phyloP scores from a whole-genome alignment of 2,113 vertebrate species.

The Orycteropus afer region DNA sequence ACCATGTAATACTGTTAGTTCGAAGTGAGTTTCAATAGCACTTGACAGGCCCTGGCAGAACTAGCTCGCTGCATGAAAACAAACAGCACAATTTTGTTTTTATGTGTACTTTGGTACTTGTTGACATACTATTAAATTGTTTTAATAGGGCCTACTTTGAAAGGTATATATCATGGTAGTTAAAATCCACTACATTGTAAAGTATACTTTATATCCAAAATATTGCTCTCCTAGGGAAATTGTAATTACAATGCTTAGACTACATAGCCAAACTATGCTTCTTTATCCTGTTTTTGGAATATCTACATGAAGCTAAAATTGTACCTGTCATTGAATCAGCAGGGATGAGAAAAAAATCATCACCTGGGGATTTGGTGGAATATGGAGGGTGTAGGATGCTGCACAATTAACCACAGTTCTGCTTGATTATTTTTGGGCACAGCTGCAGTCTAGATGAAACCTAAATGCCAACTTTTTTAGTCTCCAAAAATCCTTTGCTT shows the following conservation, averaged over 20 bases:
- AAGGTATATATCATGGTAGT: constrained; percentile 83
- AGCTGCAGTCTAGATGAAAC: constrained; percentile 64
- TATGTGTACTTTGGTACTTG: constrained; percentile 74
- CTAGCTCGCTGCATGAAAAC: constrained; percentile 76
- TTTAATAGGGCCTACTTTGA: constrained; percentile 83
- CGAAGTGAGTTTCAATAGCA: constrained; percentile 79
- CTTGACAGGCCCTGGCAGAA: constrained; percentile 69
- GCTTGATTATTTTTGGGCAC: constrained; percentile 64
- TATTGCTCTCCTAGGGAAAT: constrained; percentile 78
- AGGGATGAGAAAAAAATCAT: rapidly evolving
- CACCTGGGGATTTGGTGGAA: constrained; percentile 50
- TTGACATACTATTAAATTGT: constrained; percentile 84
- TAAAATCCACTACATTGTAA: constrained; percentile 81
- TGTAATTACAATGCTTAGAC: constrained; percentile 79
- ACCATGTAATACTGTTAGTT: constrained; percentile 81
- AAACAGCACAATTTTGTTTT: constrained; percentile 80
- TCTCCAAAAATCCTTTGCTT: constrained; percentile 73
- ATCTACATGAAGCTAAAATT: constrained; percentile 52
- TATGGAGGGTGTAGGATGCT: constrained; percentile 26
- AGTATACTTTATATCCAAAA: constrained; percentile 79
- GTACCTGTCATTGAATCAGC: constrained; percentile 52
- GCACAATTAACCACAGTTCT: constrained; percentile 68
- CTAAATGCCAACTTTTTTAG: constrained; percentile 1
- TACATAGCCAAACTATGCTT: constrained; percentile 52
- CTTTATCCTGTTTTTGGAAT: constrained; percentile 70